A percentile compares a stretch with the other conserved stretches of the same genome.
These are phyloP conservation scores for Zaprionus obscuricornis DNA, from an alignment of 2,888 invertebrate genomes.

Conservation along the genomic window DNA sequence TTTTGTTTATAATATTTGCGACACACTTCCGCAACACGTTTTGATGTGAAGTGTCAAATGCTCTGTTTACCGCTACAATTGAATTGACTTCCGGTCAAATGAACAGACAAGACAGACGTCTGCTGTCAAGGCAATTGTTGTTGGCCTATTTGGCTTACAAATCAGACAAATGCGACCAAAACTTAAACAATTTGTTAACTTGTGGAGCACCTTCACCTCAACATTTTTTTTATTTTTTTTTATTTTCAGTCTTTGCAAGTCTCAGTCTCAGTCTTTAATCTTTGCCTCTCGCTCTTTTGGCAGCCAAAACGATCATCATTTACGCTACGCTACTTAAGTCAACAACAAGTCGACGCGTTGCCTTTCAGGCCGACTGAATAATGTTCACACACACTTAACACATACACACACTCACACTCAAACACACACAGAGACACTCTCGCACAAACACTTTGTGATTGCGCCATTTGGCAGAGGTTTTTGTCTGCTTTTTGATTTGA, in stretches of 20 bases:
- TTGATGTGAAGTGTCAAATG: constrained; percentile 52
- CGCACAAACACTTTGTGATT: constrained; percentile 27
- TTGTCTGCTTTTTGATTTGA: constrained; percentile 7
- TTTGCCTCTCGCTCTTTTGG: too few species aligned
- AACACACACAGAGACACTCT: neutral
- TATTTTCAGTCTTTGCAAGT: too few species aligned
- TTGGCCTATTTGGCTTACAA: constrained; percentile 50
- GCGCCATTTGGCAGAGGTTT: constrained; percentile 60
- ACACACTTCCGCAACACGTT: constrained; percentile 45
- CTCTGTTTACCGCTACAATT: constrained; percentile 1
- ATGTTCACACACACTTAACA: too few species aligned
- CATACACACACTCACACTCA: constrained; percentile 20
- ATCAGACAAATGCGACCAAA: constrained; percentile 62
- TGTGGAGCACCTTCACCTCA: neutral
- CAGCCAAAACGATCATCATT: too few species aligned
- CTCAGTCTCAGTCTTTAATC: too few species aligned
- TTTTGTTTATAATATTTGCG: neutral
- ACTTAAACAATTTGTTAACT: constrained; percentile 68
- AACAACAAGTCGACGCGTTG: constrained; percentile 41
- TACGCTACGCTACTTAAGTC: constrained; percentile 41
- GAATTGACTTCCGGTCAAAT: constrained; percentile 41
- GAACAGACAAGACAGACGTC: constrained; percentile 28
- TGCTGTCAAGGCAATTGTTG: constrained; percentile 19
- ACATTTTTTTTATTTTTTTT: too few species aligned
- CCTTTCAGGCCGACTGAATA: constrained; percentile 43